Conservation (phyloP, 2,797 vertebrate species). For the Moxostoma hubbsi region DNA sequence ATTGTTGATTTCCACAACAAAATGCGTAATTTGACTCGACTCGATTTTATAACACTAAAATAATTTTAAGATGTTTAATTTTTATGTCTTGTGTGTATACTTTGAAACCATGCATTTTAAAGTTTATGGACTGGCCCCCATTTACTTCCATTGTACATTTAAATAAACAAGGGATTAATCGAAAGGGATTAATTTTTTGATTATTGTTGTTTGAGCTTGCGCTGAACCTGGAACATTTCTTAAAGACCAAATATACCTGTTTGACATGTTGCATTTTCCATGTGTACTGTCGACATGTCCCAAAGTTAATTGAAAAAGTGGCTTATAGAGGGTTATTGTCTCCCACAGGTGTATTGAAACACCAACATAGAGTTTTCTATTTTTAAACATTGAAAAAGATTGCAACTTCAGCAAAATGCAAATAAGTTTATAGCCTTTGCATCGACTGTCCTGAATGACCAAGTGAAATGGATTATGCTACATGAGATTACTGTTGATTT, state of each 20-base stretch:
- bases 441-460: slow-evolving; percentile 52
- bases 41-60: too few species aligned
- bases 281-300: background rate
- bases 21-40: too few species aligned
- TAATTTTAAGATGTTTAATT: too few species aligned
- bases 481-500: slow-evolving; percentile 35
- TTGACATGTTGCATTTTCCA: background rate
- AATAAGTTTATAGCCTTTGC: slow-evolving; percentile 31
- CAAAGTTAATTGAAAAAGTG: background rate
- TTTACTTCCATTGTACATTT: too few species aligned
- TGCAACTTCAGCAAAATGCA: slow-evolving; percentile 53
- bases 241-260: background rate
- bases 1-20: too few species aligned
- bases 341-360: slow-evolving; percentile 20
- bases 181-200: too few species aligned
- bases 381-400: background rate
- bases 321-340: background rate
- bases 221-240: background rate
- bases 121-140: too few species aligned
- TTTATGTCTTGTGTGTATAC: too few species aligned
- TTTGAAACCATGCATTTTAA: too few species aligned
- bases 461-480: slow-evolving; percentile 27
- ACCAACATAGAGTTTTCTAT: slow-evolving; percentile 28
- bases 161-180: too few species aligned
- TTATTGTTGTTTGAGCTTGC: too few species aligned